Conservation (phyloP, 2,888 invertebrate species). For the Prenolepis imparis region DNA sequence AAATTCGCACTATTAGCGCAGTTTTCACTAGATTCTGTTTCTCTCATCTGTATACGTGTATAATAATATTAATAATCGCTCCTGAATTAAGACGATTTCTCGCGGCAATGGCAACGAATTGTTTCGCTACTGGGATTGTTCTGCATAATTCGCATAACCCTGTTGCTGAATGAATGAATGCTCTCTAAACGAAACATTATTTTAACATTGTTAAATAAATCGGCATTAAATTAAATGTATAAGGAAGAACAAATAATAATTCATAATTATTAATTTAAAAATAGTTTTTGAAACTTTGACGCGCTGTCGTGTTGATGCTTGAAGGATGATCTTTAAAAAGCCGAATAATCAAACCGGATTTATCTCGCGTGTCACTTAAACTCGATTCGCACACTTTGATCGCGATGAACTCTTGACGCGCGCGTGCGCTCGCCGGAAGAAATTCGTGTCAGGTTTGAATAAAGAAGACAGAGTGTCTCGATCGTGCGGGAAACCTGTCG, state of each 20-base stretch:
- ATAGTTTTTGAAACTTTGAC: neutral
- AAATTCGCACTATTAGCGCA: slow-evolving; percentile 26
- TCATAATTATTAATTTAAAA: slow-evolving; percentile 9
- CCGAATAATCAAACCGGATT: neutral
- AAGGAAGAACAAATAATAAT: neutral
- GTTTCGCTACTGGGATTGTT: slow-evolving; percentile 1
- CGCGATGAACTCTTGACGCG: neutral
- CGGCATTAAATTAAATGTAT: neutral
- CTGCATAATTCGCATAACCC: neutral
- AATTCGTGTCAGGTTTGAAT: slow-evolving; percentile 37
- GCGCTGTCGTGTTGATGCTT: neutral
- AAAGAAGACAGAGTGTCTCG: slow-evolving; percentile 58
- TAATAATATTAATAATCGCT: slow-evolving; percentile 20
- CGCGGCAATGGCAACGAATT: slow-evolving; percentile 20
- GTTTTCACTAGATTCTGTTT: slow-evolving; percentile 27
- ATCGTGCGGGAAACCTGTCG: slow-evolving; percentile 64
- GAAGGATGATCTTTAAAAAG: neutral
- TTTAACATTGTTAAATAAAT: neutral
- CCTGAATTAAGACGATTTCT: slow-evolving; percentile 10
- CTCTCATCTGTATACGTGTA: neutral
- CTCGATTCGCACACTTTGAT: slow-evolving; percentile 5
- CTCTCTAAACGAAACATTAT: neutral
- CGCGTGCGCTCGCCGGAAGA: slow-evolving; percentile 35
- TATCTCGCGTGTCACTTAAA: slow-evolving; percentile 6
- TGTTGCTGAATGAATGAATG: neutral